Evolutionary conservation across 2,888 invertebrate species (phyloP).

Genomic region (Acanthosoma haemorrhoidale): DNA sequence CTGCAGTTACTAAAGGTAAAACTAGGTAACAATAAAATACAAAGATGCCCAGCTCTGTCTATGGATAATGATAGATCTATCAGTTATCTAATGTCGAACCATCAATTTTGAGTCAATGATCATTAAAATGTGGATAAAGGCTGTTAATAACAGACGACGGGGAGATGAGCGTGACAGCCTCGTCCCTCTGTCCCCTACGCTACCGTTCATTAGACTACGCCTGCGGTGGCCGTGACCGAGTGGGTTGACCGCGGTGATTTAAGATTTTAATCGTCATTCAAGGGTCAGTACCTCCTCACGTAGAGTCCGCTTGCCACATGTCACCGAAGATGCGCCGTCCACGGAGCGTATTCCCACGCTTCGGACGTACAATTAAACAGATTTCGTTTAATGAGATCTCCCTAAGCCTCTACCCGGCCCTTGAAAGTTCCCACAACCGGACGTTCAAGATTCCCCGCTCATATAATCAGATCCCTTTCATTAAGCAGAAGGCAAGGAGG

Average conservation of each 20-base stretch:
- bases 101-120: too few relatives aligned
- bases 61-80: too few relatives aligned
- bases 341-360: slow-evolving; percentile 7
- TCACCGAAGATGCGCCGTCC: neutral
- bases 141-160: too few relatives aligned
- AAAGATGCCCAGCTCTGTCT: too few relatives aligned
- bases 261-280: neutral
- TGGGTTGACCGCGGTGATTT: slow-evolving; percentile 6
- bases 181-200: too few relatives aligned
- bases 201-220: too few relatives aligned
- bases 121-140: too few relatives aligned
- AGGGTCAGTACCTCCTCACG: neutral
- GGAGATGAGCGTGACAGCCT: too few relatives aligned
- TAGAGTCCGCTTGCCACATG: slow-evolving; percentile 1
- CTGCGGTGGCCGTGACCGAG: too few relatives aligned
- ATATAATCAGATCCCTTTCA: slow-evolving; percentile 10
- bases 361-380: neutral
- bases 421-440: slow-evolving; percentile 6
- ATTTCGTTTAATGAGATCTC: neutral
- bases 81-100: too few relatives aligned
- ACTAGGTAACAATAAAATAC: too few relatives aligned
- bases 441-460: neutral
- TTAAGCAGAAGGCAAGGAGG: slow-evolving; percentile 2
- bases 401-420: neutral
- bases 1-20: too few relatives aligned